Percentiles rank a stretch among this genome's conserved stretches.
These are phyloP conservation scores for Collichthys lucidus DNA, from an alignment of 2,113 vertebrate species.

Conservation along the genomic window DNA sequence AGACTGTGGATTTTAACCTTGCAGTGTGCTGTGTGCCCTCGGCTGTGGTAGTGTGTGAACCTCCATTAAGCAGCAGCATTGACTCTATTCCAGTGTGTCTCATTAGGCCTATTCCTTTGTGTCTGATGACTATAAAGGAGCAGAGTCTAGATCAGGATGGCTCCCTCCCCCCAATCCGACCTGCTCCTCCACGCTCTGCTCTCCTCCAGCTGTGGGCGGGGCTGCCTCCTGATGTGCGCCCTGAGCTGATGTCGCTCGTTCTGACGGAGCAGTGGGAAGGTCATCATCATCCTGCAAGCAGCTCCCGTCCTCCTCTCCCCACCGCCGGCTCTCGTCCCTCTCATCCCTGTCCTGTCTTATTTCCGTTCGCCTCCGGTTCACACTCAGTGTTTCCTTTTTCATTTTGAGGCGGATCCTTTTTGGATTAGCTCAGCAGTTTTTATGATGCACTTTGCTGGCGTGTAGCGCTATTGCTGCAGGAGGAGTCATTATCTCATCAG, in stretches of 20 bases:
- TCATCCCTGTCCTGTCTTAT: conserved; percentile 20
- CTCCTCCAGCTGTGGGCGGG: conserved; percentile 71
- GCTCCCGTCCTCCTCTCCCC: conserved; percentile 26
- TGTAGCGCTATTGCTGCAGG: conserved; percentile 46
- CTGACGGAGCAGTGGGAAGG: conserved; percentile 70
- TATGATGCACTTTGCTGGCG: conserved; percentile 44
- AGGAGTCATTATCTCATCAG: conserved; percentile 68
- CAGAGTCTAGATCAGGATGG: conserved; percentile 38
- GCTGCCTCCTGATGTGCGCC: conserved; percentile 54
- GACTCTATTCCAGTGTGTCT: conserved; percentile 26
- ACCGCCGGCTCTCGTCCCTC: conserved; percentile 15
- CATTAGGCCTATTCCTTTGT: conserved; percentile 56
- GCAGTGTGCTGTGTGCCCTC: not conserved
- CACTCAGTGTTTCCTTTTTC: conserved; percentile 5
- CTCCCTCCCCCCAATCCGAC: conserved; percentile 71
- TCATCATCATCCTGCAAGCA: conserved; percentile 64
- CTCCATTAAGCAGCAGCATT: not conserved
- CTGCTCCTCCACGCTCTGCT: conserved; percentile 52
- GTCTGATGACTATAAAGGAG: conserved; percentile 59
- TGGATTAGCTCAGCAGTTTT: conserved; percentile 40
- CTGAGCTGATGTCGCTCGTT: conserved; percentile 63
- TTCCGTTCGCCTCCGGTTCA: conserved; percentile 2
- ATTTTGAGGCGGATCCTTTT: conserved; percentile 28
- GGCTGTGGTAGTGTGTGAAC: not conserved
- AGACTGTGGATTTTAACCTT: not conserved